Base-by-base conservation (phyloP, 2,888 invertebrate species). In the Apodemia zela region DNA sequence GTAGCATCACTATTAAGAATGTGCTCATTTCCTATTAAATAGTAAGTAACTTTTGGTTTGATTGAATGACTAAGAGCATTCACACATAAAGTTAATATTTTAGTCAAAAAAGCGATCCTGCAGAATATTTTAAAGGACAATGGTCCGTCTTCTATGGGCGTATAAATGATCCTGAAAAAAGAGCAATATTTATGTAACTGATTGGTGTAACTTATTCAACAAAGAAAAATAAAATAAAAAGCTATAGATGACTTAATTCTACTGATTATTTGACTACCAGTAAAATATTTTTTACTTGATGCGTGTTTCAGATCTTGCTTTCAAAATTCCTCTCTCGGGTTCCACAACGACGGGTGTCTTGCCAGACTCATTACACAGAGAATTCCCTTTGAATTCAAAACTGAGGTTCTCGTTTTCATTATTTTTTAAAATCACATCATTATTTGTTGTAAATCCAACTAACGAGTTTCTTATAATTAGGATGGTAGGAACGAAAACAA, bases 381-480 rank as follows among this genome's bases (percentile, higher is more conserved):
- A 93, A 65, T 92, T 85, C 13, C 93, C 90, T 67, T 85, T 82
- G 66, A 94, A 91, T 68, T 88, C 85, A 74, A 93, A 95, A 17
- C 82, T 76, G 0, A 94, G 73, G 35, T 81, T 71, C 67, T 92
- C 84, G 15, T 81, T 79, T 75, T 95, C 95, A 42, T 89, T 88
- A 71, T 94, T 95, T 65, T 85, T 86, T 62, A 95, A 73, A 17
- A 79, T 72, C 1, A 94, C 79, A 0, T 79, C 68, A 60, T 90
- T 86, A 1, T 78, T 80, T 1, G 88, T 81, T 2, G 87, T 88
- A 63, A 92, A 87, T 72, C 94, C 94, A 59, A 94, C 88, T 13
- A 95, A 80, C 0, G 95, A 93, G 65, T 94, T 93, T 67, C 92
- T 92, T 74, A 95, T 90, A 60, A 92, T 83, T 64, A 95, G 76